phyloP scores from a whole-genome alignment of 2,113 vertebrate genomes.

The Tor tambroides region DNA sequence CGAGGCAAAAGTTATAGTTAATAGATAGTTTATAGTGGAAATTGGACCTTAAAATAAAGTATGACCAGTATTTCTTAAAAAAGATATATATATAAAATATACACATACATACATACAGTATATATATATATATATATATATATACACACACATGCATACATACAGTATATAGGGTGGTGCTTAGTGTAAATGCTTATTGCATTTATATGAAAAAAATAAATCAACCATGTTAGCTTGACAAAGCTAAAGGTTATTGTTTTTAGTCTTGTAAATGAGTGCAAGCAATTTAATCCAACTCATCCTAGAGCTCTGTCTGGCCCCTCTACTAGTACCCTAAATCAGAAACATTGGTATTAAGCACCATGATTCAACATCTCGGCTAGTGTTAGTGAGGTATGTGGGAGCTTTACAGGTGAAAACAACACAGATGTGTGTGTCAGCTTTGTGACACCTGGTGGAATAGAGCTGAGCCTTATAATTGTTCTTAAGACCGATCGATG shows the following conservation, averaged over 20 bases:
- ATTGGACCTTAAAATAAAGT: background rate
- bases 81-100: too few relatives aligned
- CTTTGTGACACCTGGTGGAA: constrained; percentile 34
- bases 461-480: constrained; percentile 41
- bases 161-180: too few relatives aligned
- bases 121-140: too few relatives aligned
- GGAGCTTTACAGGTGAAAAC: constrained; percentile 28
- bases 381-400: background rate
- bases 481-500: constrained; percentile 46
- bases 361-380: background rate
- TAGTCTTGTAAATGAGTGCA: background rate
- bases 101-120: too few relatives aligned
- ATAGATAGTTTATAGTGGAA: background rate
- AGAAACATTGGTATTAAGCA: background rate
- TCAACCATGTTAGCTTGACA: too few relatives aligned
- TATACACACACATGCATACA: too few relatives aligned
- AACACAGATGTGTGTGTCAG: constrained; percentile 20
- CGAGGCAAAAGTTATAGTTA: background rate
- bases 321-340: background rate
- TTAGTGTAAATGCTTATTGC: too few relatives aligned
- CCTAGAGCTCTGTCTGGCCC: background rate
- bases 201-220: too few relatives aligned
- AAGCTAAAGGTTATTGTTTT: background rate
- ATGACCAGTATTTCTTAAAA: background rate
- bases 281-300: background rate